Base-by-base conservation (phyloP, 2,113 vertebrate genomes). In the Oreochromis tanganicae region DNA sequence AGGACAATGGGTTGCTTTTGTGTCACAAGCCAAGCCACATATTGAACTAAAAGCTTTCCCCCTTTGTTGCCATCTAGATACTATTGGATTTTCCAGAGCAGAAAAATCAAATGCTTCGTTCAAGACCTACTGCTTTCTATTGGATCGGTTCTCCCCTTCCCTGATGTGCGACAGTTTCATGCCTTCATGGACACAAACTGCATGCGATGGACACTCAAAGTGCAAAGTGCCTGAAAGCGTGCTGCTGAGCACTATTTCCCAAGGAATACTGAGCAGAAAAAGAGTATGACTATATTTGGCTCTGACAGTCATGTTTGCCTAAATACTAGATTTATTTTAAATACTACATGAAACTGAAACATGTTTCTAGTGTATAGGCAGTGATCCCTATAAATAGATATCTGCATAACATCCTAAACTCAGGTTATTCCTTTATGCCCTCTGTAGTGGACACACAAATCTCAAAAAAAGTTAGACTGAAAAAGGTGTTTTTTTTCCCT, bases 61-160 rank as follows among this genome's bases (percentile, higher is more conserved):
- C 90, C 82, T 89, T 84, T 89, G 84, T 89, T 92, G 81, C 89
- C 86, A 91, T 91, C 88, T 81, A 91, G 91, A 95, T 90, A 89
- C 83, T 87, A 94, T 95, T 94, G 92, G 93, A 95, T 96, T 96
- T 96, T 96, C 94, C 95, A 95, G 84, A 85, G 90, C 92, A 93
- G 95, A 90, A 95, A 95, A 95, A 96, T 95, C 95, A 94, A 96
- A 96, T 63, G 92, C 87, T 87, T 88, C 73, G 3, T 93, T 95
- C 92, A 95, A 95, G 94, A 95, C 83, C 94, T 92, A 94, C 95
- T 94, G 93, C 89, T 87, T 88, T 94, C 87, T 92, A 89, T 94
- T 88, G 89, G 87, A 90, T 90, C n/a, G 43, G 79, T 85, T 94
- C 83, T 92, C 89, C 79, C 83, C 88, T 88, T 91, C 88, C 54